Base-by-base conservation (phyloP, 2,113 vertebrate species). In the Urocitellus parryii region DNA sequence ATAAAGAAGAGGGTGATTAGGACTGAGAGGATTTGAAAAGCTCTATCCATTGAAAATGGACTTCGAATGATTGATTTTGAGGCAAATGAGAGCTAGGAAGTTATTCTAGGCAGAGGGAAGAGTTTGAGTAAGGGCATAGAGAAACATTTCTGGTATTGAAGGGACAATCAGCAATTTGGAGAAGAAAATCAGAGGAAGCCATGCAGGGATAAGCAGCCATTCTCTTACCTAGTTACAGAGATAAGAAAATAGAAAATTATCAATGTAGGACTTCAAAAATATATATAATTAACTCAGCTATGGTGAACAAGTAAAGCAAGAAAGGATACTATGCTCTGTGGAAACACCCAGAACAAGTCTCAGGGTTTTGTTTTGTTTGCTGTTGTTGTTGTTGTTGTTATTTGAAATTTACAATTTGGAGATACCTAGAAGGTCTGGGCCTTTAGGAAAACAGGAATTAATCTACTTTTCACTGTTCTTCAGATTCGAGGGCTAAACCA, bases 191-290 rank as follows among this genome's bases (percentile, higher is more conserved):
- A 9, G n/a, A 88, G 51, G 17, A 42, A 1, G 13, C 10, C 20
- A 51, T 27, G 13, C 11, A 18, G 42, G 27, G 58, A 24, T 51
- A 6, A 13, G 14, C 32, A 80, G 4, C 32, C 8, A 29, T 29
- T 32, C 79, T 32, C 1, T 10, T 18, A 5, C 0, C 18, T 9
- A 18, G 53, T 29, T 10, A n/a, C 0, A 25, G 34, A 78, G 17
- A 4, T 8, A 25, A 87, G 16, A 58, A 80, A 74, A 56, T 68
- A 48, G 25, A 32, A 27, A 34, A 22, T 1, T 18, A 5, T 17
- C 53, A 13, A 4, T n/a, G 10, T 3, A 24, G 37, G 25, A 20
- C 29, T 56, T 58, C 56, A 63, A 63, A 63, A 25, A 63, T 6
- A n/a, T 51, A 22, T 0, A 0, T 48, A 18, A 34, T 42, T 5